Percentiles rank a stretch among this genome's conserved stretches.
phyloP scores from a whole-genome alignment of 2,797 vertebrate genomes.

The Semaprochilodus insignis region DNA sequence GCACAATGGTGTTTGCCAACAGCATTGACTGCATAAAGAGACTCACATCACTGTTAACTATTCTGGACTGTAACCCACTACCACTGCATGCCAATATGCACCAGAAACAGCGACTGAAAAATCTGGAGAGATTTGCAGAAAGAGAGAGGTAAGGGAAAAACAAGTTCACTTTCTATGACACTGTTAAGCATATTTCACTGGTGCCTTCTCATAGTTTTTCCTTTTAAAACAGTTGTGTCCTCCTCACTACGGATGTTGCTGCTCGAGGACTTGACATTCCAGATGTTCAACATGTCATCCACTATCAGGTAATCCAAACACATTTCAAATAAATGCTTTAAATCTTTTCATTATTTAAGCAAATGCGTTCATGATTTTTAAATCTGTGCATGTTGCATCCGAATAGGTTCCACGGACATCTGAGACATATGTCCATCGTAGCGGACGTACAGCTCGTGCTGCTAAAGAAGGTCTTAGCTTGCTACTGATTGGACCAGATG shows the following conservation, averaged over 20 bases:
- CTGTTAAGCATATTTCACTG: not conserved
- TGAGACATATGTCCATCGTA: slow-evolving; percentile 94
- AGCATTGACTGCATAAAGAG: slow-evolving; percentile 98
- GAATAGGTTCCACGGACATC: slow-evolving; percentile 93
- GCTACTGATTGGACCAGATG: slow-evolving; percentile 90
- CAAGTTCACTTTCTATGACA: not conserved
- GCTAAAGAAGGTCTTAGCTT: slow-evolving; percentile 90
- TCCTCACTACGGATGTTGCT: slow-evolving; percentile 96
- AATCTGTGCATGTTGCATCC: not conserved
- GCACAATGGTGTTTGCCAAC: slow-evolving; percentile 97
- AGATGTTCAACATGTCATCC: slow-evolving; percentile 93
- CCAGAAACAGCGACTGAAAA: slow-evolving; percentile 97
- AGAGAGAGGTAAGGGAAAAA: slow-evolving; percentile 89
- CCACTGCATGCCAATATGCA: slow-evolving; percentile 98
- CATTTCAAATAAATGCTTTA: not conserved
- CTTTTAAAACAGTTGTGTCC: slow-evolving; percentile 82
- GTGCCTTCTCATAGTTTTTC: slow-evolving; percentile 14
- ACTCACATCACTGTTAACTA: slow-evolving; percentile 88
- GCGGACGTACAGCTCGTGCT: slow-evolving; percentile 93
- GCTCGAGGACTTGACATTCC: slow-evolving; percentile 97
- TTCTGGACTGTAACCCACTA: slow-evolving; percentile 85
- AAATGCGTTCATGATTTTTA: not conserved
- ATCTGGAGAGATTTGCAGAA: slow-evolving; percentile 93
- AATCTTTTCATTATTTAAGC: not conserved
- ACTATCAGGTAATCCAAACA: slow-evolving; percentile 89